These are phyloP conservation scores for Drosophila seclusa DNA, from an alignment of 2,888 invertebrate genomes.

Conservation along the genomic window DNA sequence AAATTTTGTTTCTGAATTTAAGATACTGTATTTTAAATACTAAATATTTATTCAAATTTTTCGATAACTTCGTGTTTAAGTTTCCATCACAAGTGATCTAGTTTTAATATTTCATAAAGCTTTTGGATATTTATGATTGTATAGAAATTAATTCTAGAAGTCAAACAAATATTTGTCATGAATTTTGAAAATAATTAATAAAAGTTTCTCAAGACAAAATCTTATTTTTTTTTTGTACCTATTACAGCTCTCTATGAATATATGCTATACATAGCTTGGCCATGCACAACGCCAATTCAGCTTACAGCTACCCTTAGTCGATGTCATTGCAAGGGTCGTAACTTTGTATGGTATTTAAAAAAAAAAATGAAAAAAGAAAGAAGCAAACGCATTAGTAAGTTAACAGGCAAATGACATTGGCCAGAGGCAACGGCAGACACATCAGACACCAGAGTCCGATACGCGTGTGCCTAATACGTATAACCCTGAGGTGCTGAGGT, in stretches of 20 bases:
- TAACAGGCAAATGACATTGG: constrained; percentile 44
- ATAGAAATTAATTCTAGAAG: not conserved
- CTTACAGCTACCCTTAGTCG: not conserved
- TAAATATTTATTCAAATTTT: not conserved
- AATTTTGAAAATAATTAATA: not conserved
- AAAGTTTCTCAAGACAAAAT: not conserved
- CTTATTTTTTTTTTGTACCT: not conserved
- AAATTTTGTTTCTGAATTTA: not conserved
- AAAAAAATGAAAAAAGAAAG: not conserved
- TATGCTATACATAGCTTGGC: not conserved
- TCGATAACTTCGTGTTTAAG: not conserved
- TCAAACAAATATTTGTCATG: not conserved
- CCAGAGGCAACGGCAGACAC: constrained; percentile 42
- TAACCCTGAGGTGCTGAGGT: constrained; percentile 45
- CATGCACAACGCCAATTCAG: constrained; percentile 16
- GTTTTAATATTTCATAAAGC: not conserved
- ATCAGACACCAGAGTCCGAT: constrained; percentile 28
- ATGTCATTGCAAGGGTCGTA: constrained; percentile 9
- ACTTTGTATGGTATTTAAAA: constrained; percentile 1
- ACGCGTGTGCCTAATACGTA: constrained; percentile 30
- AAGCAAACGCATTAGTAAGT: constrained; percentile 67
- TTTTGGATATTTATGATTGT: not conserved
- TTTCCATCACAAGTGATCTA: not conserved
- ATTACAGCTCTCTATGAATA: not conserved
- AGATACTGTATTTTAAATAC: not conserved